phyloP scores from a whole-genome alignment of 2,113 vertebrate genomes.

The Prionailurus bengalensis region DNA sequence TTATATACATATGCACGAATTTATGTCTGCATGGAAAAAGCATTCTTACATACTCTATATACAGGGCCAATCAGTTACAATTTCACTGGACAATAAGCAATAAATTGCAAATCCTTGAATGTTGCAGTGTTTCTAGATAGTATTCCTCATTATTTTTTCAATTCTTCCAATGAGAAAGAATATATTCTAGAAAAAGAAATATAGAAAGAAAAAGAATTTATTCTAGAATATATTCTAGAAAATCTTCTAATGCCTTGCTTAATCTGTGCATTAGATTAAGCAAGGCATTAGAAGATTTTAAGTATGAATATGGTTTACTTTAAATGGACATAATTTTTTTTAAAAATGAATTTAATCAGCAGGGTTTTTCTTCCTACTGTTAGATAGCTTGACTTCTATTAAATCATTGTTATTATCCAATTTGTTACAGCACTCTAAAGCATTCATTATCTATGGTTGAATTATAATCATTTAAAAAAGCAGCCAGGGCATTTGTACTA shows the following conservation, averaged over 20 bases:
- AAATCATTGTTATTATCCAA: constrained; percentile 69
- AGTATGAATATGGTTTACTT: constrained; percentile 9
- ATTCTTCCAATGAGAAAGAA: neutral
- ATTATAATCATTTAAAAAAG: constrained; percentile 62
- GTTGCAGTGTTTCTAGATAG: neutral
- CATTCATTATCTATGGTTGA: constrained; percentile 58
- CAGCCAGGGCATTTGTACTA: neutral
- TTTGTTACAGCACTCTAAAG: constrained; percentile 46
- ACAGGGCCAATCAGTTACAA: neutral
- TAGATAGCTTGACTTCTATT: constrained; percentile 50
- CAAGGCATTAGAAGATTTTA: constrained; percentile 18
- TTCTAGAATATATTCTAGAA: too few relatives aligned
- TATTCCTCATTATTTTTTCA: neutral
- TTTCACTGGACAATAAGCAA: neutral
- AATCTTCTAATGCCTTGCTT: too few relatives aligned
- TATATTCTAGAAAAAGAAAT: neutral
- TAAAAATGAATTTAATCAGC: constrained; percentile 58
- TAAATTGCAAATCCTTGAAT: neutral
- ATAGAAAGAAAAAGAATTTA: too few relatives aligned
- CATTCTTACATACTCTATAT: neutral
- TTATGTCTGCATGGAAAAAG: neutral
- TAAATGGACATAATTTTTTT: constrained; percentile 35
- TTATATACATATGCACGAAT: neutral
- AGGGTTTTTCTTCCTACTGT: constrained; percentile 45
- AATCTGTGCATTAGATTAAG: neutral